Percentiles rank a stretch among this genome's conserved stretches.
Conservation (phyloP, 2,888 invertebrate genomes). For the Lottia scabra region DNA sequence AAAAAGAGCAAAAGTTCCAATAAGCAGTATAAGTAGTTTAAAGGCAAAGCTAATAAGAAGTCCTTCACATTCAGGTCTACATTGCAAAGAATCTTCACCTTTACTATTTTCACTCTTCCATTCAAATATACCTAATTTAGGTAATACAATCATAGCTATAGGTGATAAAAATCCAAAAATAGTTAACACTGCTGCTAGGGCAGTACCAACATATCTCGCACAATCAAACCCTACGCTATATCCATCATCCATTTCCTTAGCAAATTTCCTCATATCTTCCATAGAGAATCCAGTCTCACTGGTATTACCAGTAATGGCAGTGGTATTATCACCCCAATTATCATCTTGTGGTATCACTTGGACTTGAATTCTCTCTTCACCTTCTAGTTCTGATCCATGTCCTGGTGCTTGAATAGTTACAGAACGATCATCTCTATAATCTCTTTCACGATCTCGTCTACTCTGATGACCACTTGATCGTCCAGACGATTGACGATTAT, state of each 20-base stretch:
- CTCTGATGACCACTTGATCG: conserved; percentile 38
- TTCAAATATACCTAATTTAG: conserved; percentile 80
- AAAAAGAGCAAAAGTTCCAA: conserved; percentile 94
- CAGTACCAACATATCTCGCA: conserved; percentile 80
- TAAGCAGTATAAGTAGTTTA: conserved; percentile 87
- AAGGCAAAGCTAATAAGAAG: conserved; percentile 90
- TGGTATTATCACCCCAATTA: conserved; percentile 99
- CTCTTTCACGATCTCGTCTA: conserved; percentile 34
- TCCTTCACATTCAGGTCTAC: conserved; percentile 77
- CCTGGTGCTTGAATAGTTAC: conserved; percentile 61
- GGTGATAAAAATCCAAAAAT: conserved; percentile 91
- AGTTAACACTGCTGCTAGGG: conserved; percentile 83
- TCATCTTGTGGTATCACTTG: conserved; percentile 97
- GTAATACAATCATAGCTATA: conserved; percentile 92
- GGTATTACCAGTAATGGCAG: conserved; percentile 95
- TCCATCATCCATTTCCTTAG: conserved; percentile 61
- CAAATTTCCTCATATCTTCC: conserved; percentile 77
- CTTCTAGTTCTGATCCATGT: conserved; percentile 49
- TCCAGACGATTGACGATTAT: conserved; percentile 35
- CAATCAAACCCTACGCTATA: conserved; percentile 59
- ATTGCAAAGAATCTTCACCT: conserved; percentile 26
- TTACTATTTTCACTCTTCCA: conserved; percentile 42
- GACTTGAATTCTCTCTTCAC: conserved; percentile 80
- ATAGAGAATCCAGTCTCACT: conserved; percentile 95
- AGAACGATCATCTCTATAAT: conserved; percentile 54